Evolutionary conservation across 2,888 invertebrate species (phyloP).

Genomic region (Allolobophora icterica): DNA sequence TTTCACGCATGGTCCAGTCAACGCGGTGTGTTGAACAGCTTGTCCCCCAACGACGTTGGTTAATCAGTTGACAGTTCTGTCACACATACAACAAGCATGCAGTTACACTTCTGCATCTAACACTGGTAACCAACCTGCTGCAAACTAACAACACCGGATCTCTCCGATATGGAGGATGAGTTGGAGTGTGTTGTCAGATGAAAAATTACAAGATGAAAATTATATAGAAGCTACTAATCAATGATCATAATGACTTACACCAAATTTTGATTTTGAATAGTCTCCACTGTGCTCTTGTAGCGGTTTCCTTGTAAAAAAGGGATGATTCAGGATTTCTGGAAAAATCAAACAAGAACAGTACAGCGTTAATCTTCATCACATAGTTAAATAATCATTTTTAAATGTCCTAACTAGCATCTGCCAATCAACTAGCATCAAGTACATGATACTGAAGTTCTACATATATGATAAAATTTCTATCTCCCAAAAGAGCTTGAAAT

Average conservation of each 20-base stretch:
- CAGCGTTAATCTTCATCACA: background rate
- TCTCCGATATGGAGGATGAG: background rate
- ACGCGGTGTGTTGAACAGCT: no score
- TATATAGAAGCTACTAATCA: background rate
- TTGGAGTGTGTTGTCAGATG: background rate
- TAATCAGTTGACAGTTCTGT: no score
- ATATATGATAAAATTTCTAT: background rate
- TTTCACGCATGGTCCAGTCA: no score
- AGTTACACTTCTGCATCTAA: no score
- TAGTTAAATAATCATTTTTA: background rate
- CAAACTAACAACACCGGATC: background rate
- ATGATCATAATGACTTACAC: background rate
- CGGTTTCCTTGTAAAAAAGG: background rate
- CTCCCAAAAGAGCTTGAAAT: background rate
- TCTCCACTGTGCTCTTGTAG: background rate
- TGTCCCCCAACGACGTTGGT: no score
- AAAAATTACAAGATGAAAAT: background rate
- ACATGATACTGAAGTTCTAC: background rate
- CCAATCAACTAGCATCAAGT: background rate
- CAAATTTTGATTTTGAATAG: background rate
- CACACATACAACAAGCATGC: no score
- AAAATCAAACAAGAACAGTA: background rate
- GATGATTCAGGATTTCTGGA: constrained; percentile 17
- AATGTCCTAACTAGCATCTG: background rate
- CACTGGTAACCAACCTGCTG: no score